Evolutionary conservation across 2,113 vertebrate genomes (phyloP).

Genomic region (Peucedramus taeniatus): DNA sequence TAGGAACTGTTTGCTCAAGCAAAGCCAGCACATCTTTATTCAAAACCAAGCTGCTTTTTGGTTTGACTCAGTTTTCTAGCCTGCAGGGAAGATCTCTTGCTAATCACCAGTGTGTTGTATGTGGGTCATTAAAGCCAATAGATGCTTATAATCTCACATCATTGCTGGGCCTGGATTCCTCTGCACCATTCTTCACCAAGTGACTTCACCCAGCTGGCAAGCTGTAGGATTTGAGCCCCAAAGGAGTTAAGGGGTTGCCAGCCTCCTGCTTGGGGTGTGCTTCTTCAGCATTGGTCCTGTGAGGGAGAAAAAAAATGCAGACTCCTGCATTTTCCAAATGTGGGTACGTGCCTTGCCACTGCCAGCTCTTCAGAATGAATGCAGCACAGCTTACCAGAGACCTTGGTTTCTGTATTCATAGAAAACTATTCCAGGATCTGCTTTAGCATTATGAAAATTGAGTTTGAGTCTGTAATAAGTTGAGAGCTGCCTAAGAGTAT

Average conservation of each 20-base stretch:
- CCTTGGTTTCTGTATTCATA: not conserved
- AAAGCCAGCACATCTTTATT: not conserved
- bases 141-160: accelerated
- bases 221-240: not conserved
- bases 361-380: not conserved
- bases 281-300: not conserved
- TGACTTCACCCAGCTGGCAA: not conserved
- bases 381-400: not conserved
- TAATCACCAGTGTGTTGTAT: not conserved
- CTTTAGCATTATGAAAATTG: not conserved
- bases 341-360: not conserved
- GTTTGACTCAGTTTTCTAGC: slow-evolving; percentile 51
- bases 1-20: not conserved
- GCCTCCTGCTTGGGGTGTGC: not conserved
- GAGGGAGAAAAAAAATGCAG: not conserved
- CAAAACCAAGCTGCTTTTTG: not conserved
- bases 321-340: accelerated
- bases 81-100: not conserved
- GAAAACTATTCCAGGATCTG: not conserved
- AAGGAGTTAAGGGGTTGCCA: not conserved
- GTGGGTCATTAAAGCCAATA: slow-evolving; percentile 37
- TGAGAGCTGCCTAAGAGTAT: not conserved
- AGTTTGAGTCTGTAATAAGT: not conserved
- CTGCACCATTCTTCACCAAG: accelerated
- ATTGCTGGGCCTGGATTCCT: not conserved